Conservation (phyloP, 2,888 invertebrate species). For the Steinernema scapterisci region DNA sequence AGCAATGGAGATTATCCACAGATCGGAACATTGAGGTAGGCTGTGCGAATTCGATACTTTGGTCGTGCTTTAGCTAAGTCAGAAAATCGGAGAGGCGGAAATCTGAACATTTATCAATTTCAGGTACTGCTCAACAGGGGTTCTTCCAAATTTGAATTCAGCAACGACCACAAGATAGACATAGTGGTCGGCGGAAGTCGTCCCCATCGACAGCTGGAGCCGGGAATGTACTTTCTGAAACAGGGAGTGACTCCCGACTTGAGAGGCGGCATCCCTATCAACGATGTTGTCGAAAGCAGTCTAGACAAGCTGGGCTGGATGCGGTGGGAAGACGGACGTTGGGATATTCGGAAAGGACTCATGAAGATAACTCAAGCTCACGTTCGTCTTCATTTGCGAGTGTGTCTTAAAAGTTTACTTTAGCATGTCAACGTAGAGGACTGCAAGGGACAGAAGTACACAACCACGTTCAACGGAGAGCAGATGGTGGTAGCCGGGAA, state of each 20-base stretch:
- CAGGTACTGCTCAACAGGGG: constrained; percentile 51
- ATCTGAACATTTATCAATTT: no score
- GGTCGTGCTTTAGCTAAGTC: no score
- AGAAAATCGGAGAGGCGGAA: no score
- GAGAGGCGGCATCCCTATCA: constrained; percentile 48
- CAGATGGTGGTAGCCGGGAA: constrained; percentile 48
- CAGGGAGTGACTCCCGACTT: constrained; percentile 34
- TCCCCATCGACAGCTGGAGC: constrained; percentile 53
- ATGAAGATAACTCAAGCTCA: constrained; percentile 52
- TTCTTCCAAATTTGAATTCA: constrained; percentile 48
- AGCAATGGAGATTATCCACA: constrained; percentile 35
- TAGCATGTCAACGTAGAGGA: constrained; percentile 56
- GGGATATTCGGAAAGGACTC: constrained; percentile 49
- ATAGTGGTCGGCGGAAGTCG: constrained; percentile 44
- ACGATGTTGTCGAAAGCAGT: constrained; percentile 48
- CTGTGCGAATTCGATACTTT: neutral
- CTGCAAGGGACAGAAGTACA: constrained; percentile 55
- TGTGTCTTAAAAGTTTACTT: constrained; percentile 19
- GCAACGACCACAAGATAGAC: constrained; percentile 38
- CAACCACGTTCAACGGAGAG: constrained; percentile 53
- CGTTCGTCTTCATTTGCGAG: constrained; percentile 4
- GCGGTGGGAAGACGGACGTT: constrained; percentile 45
- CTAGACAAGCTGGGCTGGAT: constrained; percentile 58
- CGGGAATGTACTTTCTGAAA: constrained; percentile 55
- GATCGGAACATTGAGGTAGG: constrained; percentile 40